Evolutionary conservation across 1,140 invertebrate genomes (phyloP).

Genomic region (Drosophila sturtevanti): DNA sequence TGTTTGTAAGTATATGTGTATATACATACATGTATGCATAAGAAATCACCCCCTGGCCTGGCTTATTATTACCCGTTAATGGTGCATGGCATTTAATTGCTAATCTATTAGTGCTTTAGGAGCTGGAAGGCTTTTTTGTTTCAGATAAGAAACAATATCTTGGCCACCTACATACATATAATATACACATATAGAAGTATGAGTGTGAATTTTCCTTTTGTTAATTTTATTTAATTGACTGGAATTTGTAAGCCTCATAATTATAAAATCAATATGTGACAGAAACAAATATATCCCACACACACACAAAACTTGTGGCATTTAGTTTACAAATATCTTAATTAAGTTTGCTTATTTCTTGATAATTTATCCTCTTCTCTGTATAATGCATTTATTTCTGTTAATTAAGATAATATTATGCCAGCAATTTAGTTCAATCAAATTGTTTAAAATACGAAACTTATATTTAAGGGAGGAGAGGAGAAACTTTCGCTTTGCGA

Average conservation of each 20-base stretch:
- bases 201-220: constrained; percentile 20
- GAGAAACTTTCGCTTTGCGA: background rate
- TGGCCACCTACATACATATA: constrained; percentile 3
- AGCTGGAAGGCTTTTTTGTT: constrained; percentile 29
- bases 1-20: too few species aligned
- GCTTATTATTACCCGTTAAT: constrained; percentile 73
- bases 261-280: constrained; percentile 56
- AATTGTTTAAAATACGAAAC: background rate
- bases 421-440: background rate
- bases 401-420: constrained; percentile 6
- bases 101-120: constrained; percentile 62
- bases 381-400: background rate
- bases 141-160: constrained; percentile 35
- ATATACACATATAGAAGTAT: background rate
- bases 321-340: constrained; percentile 31
- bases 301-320: constrained; percentile 26
- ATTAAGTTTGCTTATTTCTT: constrained; percentile 37
- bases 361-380: constrained; percentile 31
- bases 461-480: constrained; percentile 6
- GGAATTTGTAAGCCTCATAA: constrained; percentile 44
- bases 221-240: constrained; percentile 57
- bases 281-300: constrained; percentile 30
- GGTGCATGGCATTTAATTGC: constrained; percentile 75
- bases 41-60: constrained; percentile 15
- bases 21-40: background rate